Percentiles rank a stretch among this genome's conserved stretches.
Evolutionary conservation across 2,113 vertebrate species (phyloP).

Genomic region (Nycticryphes semicollaris): DNA sequence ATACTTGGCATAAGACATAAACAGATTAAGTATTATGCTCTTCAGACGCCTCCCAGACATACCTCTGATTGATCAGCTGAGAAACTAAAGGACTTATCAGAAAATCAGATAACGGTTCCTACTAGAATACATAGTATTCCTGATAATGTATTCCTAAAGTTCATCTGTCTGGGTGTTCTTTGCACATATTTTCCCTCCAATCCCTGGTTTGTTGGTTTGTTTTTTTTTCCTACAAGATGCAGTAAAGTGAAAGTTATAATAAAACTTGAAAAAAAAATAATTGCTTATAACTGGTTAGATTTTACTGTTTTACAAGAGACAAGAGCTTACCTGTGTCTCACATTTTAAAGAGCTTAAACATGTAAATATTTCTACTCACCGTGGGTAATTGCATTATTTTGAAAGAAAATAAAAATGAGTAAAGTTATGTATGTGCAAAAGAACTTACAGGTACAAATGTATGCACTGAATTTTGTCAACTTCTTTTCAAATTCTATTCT

Average conservation of each 20-base stretch:
- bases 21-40: not conserved
- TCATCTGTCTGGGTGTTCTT: not conserved
- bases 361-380: not conserved
- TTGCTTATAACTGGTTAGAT: not conserved
- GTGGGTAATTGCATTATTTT: not conserved
- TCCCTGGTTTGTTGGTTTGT: fast-evolving
- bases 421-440: not conserved
- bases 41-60: not conserved
- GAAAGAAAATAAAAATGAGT: not conserved
- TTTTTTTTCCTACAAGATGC: fast-evolving
- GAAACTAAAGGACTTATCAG: not conserved
- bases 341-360: not conserved
- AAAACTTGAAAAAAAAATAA: not conserved
- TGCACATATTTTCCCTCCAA: not conserved
- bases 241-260: not conserved
- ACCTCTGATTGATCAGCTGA: not conserved
- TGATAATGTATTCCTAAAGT: not conserved
- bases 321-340: not conserved
- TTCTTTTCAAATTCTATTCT: too few species aligned
- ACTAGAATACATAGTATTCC: not conserved
- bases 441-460: not conserved
- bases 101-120: not conserved
- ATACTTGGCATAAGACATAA: not conserved
- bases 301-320: not conserved
- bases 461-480: too few species aligned